Evolutionary conservation across 2,797 vertebrate species (phyloP).

Genomic region (Tapirus indicus): DNA sequence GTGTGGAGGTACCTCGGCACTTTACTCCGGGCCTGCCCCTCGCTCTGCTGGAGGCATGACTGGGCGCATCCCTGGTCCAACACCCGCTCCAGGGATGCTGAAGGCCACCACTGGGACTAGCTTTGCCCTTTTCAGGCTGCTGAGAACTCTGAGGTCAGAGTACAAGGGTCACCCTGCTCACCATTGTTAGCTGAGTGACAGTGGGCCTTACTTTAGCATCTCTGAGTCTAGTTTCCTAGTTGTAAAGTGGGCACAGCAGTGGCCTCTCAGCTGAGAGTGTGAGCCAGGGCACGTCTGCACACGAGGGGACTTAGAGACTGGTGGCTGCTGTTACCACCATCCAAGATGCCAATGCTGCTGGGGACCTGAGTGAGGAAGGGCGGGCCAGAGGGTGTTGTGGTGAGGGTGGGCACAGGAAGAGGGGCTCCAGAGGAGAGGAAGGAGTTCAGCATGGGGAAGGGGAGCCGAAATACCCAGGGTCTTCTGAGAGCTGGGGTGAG

Average conservation of each 20-base stretch:
- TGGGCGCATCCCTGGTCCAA: neutral
- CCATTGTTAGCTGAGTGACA: neutral
- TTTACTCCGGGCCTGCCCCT: no score
- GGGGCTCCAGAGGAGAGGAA: neutral
- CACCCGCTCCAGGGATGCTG: neutral
- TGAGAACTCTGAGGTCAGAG: neutral
- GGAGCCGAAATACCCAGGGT: neutral
- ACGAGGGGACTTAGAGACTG: neutral
- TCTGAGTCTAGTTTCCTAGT: neutral
- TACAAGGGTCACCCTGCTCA: neutral
- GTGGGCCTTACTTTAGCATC: neutral
- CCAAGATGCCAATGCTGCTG: neutral
- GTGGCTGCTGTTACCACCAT: neutral
- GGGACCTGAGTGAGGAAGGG: neutral
- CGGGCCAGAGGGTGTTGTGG: neutral
- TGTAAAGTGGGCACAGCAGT: neutral
- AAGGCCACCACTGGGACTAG: accelerated
- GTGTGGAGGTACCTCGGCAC: accelerated
- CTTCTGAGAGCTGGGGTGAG: neutral
- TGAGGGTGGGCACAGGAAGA: accelerated
- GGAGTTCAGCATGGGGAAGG: accelerated
- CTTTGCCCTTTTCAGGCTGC: neutral
- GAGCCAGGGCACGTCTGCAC: neutral
- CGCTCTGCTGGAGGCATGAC: neutral
- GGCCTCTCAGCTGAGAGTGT: neutral